Percentiles rank a stretch among this genome's conserved stretches.
phyloP scores from a whole-genome alignment of 1,140 invertebrate genomes.

The Brachionus koreanus region DNA sequence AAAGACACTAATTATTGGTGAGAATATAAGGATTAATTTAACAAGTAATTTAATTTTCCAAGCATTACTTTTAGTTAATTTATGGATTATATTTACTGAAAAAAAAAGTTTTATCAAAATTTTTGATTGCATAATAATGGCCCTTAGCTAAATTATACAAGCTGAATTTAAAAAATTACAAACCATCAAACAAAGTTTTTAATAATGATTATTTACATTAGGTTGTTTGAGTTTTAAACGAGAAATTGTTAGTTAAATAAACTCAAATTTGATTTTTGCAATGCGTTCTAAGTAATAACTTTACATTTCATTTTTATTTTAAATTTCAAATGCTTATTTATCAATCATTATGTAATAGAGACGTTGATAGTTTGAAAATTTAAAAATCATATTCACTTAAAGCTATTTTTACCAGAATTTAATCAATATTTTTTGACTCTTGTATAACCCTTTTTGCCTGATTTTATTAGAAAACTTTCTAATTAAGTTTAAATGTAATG shows the following conservation, averaged over 20 bases:
- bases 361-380: neutral
- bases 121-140: neutral
- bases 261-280: neutral
- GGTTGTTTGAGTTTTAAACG: neutral
- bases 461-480: neutral
- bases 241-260: neutral
- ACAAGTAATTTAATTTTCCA: neutral
- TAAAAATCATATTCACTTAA: neutral
- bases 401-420: neutral
- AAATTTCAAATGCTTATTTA: neutral
- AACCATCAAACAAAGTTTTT: neutral
- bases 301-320: slow-evolving; percentile 1
- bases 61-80: neutral
- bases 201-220: slow-evolving; percentile 15
- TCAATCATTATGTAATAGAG: neutral
- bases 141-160: neutral
- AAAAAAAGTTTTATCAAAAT: neutral
- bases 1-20: neutral
- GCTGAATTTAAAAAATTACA: neutral
- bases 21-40: neutral
- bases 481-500: neutral
- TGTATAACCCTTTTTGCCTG: neutral
- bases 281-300: neutral
- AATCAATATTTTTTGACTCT: neutral
- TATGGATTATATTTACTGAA: neutral